phyloP scores from a whole-genome alignment of 2,113 vertebrate species.

The Zeus faber region DNA sequence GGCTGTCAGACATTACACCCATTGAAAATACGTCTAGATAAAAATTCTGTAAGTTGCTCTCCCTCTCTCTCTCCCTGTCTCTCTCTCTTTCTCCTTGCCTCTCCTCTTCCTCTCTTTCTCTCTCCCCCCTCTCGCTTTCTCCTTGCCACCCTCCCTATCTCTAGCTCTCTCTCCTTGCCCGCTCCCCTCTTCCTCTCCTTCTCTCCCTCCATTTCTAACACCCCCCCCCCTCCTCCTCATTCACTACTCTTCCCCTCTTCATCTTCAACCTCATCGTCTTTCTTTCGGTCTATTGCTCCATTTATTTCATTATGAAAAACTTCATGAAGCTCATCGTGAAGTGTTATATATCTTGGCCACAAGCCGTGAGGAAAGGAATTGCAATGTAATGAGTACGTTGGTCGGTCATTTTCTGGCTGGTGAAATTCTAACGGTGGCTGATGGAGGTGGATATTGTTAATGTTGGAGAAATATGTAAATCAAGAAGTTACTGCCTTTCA shows the following conservation, averaged over 20 bases:
- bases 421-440: too few relatives aligned
- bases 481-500: neutral
- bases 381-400: too few relatives aligned
- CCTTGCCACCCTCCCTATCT: too few relatives aligned
- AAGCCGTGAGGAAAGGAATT: too few relatives aligned
- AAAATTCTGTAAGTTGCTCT: neutral
- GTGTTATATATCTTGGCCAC: too few relatives aligned
- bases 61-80: neutral
- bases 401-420: too few relatives aligned
- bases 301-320: too few relatives aligned
- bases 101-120: neutral
- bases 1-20: neutral
- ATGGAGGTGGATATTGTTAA: too few relatives aligned
- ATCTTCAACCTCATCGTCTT: neutral
- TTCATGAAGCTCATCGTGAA: too few relatives aligned
- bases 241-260: neutral
- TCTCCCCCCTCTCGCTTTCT: neutral
- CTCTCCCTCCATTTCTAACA: neutral
- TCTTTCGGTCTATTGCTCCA: neutral
- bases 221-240: neutral
- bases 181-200: too few relatives aligned
- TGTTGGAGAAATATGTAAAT: neutral
- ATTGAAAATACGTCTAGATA: neutral
- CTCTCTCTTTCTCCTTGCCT: neutral
- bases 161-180: too few relatives aligned